phyloP scores from a whole-genome alignment of 53 echinoderm and acorn worm genomes.

The Stichopus horrens region DNA sequence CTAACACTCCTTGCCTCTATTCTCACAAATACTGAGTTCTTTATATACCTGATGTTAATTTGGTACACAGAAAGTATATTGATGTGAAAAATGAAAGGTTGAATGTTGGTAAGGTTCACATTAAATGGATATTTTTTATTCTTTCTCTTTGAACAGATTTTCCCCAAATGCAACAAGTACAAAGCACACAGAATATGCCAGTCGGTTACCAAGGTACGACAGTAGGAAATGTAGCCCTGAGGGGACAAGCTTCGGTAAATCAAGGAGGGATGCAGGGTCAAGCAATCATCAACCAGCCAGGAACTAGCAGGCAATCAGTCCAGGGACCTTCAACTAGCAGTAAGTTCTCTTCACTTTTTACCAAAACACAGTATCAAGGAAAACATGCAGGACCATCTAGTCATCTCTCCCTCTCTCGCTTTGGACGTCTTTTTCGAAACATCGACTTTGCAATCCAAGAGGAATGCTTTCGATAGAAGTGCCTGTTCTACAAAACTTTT shows the following conservation, averaged over 20 bases:
- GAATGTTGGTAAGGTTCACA: neutral
- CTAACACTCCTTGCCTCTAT: neutral
- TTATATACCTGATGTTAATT: no score
- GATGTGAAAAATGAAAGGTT: no score
- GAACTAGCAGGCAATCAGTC: slow-evolving; percentile 14
- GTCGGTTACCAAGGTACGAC: slow-evolving; percentile 31
- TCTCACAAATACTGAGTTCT: neutral
- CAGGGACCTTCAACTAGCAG: slow-evolving; percentile 30
- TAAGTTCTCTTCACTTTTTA: slow-evolving; percentile 22
- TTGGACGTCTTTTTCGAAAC: no score
- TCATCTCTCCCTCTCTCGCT: no score
- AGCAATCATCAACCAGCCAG: slow-evolving; percentile 27
- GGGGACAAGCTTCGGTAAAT: slow-evolving; percentile 15
- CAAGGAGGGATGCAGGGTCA: slow-evolving; percentile 7
- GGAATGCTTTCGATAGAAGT: no score
- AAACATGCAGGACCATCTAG: neutral
- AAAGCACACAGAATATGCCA: slow-evolving; percentile 19
- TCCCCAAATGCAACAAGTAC: slow-evolving; percentile 35
- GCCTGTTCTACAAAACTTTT: no score
- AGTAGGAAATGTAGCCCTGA: neutral
- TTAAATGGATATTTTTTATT: neutral
- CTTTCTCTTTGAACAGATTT: neutral
- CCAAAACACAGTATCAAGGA: slow-evolving; percentile 8
- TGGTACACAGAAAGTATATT: no score
- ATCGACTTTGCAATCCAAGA: no score